These are phyloP conservation scores for Herpetotheres cachinnans DNA, from an alignment of 2,113 vertebrate genomes.

Conservation along the genomic window DNA sequence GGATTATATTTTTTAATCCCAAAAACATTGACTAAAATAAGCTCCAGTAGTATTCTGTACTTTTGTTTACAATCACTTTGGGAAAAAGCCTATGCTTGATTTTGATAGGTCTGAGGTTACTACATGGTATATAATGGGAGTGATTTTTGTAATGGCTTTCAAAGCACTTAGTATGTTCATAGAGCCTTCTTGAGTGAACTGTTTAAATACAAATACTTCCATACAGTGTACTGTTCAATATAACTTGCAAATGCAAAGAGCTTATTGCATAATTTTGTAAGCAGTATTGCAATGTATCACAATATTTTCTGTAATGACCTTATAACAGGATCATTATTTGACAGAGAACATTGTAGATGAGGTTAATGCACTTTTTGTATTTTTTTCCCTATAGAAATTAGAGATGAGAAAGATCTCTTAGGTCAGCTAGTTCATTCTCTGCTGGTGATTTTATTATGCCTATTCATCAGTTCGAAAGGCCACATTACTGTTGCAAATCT, in stretches of 20 bases:
- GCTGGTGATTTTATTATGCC: not conserved
- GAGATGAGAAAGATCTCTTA: not conserved
- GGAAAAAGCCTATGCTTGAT: not conserved
- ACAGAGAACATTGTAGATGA: slow-evolving; percentile 4
- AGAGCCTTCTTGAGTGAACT: not conserved
- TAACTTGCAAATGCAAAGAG: not conserved
- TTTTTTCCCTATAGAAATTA: not conserved
- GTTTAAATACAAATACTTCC: slow-evolving; percentile 1
- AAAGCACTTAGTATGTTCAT: not conserved
- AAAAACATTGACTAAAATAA: not conserved
- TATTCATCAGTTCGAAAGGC: not conserved
- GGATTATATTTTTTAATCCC: not conserved
- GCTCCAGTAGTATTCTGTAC: not conserved
- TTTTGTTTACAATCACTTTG: not conserved
- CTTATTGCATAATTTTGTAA: not conserved
- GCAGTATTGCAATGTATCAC: not conserved
- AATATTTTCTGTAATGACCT: not conserved
- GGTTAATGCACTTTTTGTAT: not conserved
- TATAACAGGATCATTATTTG: slow-evolving; percentile 8
- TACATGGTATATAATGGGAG: not conserved
- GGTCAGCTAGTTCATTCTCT: not conserved
- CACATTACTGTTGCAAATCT: not conserved
- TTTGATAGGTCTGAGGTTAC: not conserved
- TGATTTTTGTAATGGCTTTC: not conserved
- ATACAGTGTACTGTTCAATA: not conserved